A percentile compares a stretch with the other conserved stretches of the same genome.
Evolutionary conservation across 2,797 vertebrate species (phyloP).

Genomic region (Crax fasciolata): DNA sequence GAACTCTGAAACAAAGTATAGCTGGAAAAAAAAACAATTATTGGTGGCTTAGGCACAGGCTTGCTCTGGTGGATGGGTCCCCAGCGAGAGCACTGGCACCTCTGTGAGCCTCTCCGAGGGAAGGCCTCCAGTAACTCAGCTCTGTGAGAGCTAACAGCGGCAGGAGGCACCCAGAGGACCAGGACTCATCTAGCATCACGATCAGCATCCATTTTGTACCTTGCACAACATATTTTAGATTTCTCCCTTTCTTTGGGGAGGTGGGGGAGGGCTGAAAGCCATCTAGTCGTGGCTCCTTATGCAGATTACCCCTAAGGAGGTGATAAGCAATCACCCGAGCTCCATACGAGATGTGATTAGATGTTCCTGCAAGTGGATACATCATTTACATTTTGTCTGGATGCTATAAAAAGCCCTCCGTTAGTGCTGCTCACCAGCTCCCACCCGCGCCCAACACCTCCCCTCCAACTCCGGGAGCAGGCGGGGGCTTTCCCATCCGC

Average conservation of each 20-base stretch:
- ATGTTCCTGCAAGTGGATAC: slow-evolving; percentile 60
- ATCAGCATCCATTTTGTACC: slow-evolving; percentile 16
- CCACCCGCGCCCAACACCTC: not conserved
- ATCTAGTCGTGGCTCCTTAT: slow-evolving; percentile 34
- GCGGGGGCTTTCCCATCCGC: not conserved
- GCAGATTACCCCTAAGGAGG: slow-evolving; percentile 66
- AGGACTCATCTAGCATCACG: not conserved
- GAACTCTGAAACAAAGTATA: not conserved
- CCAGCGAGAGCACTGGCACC: not conserved
- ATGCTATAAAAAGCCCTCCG: slow-evolving; percentile 50
- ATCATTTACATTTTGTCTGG: slow-evolving; percentile 67
- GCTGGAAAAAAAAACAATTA: not conserved
- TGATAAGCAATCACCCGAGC: slow-evolving; percentile 71
- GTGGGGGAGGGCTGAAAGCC: slow-evolving; percentile 55
- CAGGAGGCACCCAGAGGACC: not conserved
- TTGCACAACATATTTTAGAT: not conserved
- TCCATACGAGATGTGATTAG: slow-evolving; percentile 71
- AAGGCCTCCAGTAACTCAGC: not conserved
- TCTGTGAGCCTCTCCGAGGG: not conserved
- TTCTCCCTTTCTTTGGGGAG: slow-evolving; percentile 32
- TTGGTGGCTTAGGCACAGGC: not conserved
- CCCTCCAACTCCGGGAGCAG: not conserved
- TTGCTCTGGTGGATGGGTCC: not conserved
- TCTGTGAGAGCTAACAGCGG: not conserved
- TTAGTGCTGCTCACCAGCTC: slow-evolving; percentile 18